Evolutionary conservation across 2,113 vertebrate genomes (phyloP), one percentile per base, ranked within the genome.

Genomic region (Syngnathus typhle): DNA sequence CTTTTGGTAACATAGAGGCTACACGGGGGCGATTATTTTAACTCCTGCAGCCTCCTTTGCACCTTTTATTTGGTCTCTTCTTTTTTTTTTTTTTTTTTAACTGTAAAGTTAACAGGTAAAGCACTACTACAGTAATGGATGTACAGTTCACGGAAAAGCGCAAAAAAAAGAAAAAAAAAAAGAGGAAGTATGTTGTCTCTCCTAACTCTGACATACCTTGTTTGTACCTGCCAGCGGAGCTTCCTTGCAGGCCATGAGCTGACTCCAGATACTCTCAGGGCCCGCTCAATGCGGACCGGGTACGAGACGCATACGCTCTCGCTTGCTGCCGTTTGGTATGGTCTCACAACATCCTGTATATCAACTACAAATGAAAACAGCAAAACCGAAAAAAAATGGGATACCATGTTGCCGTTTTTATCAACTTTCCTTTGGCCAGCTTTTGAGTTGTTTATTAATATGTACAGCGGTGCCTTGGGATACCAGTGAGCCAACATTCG

Each of bases 121-220:
- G 95, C 39, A 62, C 60, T 61, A 61, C 59, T 60, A 60, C 86
- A 88, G 94, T 95, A 95, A 95, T 95, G 94, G 95, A 98, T 93
- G 94, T 96, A 89, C 93, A 94, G 95, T 96, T 89, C 93, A 94
- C 94, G 92, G 87, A 92, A 94, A 36, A 93, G 82, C 83, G 73
- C 81, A 88, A 90, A 55, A 55, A 27, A 55, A 55, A 52, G 21
- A 54, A 21, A 21, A 10, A 55, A 55, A 23, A 11, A 54, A 54
- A 56, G 54, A 86, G 82, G 83, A 92, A 91, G 89, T 89, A 79
- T 96, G 94, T 96, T 98, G 95, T 94, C 94, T 98, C 94, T 98
- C 94, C 96, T 99, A 97, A 99, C 96, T 98, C 95, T 99, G 96
- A 98, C 94, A 98, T 98, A 96, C 97, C 97, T 99, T 99, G 97